Conservation (phyloP, 2,113 vertebrate genomes). For the Urocitellus parryii region DNA sequence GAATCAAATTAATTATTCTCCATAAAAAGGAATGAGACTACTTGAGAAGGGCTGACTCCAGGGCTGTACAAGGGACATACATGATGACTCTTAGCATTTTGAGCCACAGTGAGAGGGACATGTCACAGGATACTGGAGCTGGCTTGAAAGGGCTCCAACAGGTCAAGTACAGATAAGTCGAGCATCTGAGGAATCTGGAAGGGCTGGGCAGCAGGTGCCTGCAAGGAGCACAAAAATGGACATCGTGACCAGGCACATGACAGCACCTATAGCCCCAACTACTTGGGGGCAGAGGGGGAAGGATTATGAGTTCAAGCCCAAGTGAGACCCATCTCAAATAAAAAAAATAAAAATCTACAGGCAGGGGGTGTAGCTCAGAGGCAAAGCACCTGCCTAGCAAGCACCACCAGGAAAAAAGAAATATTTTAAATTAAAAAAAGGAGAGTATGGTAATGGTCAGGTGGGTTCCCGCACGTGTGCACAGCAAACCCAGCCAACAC, state of each 20-base stretch:
- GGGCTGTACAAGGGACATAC: neutral
- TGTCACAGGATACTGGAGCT: no score
- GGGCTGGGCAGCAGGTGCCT: no score
- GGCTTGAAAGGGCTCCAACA: neutral
- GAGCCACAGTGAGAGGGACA: neutral
- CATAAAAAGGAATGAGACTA: neutral
- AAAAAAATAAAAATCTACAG: no score
- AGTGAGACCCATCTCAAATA: no score
- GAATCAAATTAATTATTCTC: neutral
- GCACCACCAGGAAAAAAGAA: no score
- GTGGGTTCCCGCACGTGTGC: rapidly evolving
- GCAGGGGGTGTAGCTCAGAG: no score
- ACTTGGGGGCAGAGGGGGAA: no score
- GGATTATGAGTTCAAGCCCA: no score
- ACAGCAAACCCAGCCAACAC: neutral
- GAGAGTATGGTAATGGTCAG: rapidly evolving
- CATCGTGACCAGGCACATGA: no score
- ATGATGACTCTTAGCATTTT: no score
- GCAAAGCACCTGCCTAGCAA: no score
- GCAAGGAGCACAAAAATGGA: neutral
- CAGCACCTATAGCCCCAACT: no score
- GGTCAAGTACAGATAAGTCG: neutral
- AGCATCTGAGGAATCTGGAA: neutral
- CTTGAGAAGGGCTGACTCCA: neutral
- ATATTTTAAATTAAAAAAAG: neutral